Base-by-base conservation (phyloP, 2,888 invertebrate species). In the Elmis aenea region DNA sequence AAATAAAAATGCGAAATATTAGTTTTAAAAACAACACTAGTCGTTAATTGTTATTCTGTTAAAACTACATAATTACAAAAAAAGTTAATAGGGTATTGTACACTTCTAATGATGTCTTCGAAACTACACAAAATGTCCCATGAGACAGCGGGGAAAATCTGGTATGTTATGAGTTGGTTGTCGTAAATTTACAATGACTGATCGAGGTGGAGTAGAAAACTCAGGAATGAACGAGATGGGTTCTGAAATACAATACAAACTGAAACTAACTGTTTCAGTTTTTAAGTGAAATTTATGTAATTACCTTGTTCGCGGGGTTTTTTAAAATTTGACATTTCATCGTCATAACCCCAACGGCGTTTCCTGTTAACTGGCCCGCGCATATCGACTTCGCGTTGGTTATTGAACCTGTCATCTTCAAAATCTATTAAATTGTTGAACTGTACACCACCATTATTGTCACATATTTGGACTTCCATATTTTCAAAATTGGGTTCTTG, bases 101-200 rank as follows among this genome's bases (percentile, higher is more conserved):
- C n/a, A n/a, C n/a, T n/a, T n/a, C n/a, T n/a, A n/a, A n/a, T n/a
- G n/a, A n/a, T 18, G 5, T 31, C n/a, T 14, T 5, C 9, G 3
- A 2, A 25, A 60, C 70, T 74, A 77, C 58, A 76, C 72, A 71
- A 75, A 76, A 66, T 77, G 76, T 61, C 72, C 75, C 76, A 76
- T 75, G 69, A 76, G 72, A 70, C 75, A 75, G 65, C 76, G 74
- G 66, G 76, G 74, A 64, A 75, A 72, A 65, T 77, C 77, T 60
- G 76, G 76, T 60, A 76, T 73, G 49, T 62, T 62, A 49, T 63
- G 62, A 26, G 61, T 62, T 27, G 62, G 61, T 51, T 54, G 57
- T 36, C 60, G 50, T 26, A 54, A 48, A 38, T 50, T 48, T 29
- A 50, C 24, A 29, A n/a, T n/a, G n/a, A n/a, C n/a, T n/a, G 37